phyloP scores from a whole-genome alignment of 2,113 vertebrate species.

The Aspidoscelis tigris region DNA sequence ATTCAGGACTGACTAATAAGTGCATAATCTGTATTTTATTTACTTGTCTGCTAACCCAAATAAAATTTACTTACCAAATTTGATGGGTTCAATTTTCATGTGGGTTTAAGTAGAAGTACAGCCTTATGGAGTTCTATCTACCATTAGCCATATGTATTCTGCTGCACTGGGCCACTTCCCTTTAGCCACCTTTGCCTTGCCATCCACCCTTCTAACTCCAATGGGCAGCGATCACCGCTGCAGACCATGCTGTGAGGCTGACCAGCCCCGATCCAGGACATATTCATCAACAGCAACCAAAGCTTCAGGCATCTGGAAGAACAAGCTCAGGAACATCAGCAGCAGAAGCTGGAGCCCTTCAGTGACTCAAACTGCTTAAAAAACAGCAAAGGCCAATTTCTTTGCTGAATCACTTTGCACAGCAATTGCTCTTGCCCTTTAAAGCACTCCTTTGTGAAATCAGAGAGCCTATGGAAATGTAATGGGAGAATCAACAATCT shows the following conservation, averaged over 20 bases:
- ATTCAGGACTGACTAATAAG: too few relatives aligned
- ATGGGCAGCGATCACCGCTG: neutral
- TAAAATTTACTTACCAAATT: too few relatives aligned
- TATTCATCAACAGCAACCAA: neutral
- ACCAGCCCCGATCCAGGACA: neutral
- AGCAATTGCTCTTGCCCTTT: conserved; percentile 38
- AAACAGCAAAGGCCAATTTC: neutral
- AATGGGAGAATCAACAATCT: conserved; percentile 66
- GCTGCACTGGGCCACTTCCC: too few relatives aligned
- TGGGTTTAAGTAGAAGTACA: too few relatives aligned
- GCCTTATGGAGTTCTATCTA: too few relatives aligned
- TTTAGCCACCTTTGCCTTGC: too few relatives aligned
- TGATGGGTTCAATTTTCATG: too few relatives aligned
- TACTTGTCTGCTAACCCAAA: too few relatives aligned
- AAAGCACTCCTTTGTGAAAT: conserved; percentile 27
- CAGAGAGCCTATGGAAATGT: conserved; percentile 45
- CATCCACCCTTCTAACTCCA: neutral
- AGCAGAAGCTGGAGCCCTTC: fast-evolving
- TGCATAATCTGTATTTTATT: too few relatives aligned
- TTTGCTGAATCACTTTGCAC: conserved; percentile 5
- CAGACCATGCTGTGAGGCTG: neutral
- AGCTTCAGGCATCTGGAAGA: fast-evolving
- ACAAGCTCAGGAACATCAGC: fast-evolving
- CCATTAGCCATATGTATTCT: too few relatives aligned
- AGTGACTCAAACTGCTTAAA: fast-evolving